Evolutionary conservation across 2,888 invertebrate species (phyloP), one percentile per base, ranked within the genome.

Genomic region (Onthophagus sagittarius): DNA sequence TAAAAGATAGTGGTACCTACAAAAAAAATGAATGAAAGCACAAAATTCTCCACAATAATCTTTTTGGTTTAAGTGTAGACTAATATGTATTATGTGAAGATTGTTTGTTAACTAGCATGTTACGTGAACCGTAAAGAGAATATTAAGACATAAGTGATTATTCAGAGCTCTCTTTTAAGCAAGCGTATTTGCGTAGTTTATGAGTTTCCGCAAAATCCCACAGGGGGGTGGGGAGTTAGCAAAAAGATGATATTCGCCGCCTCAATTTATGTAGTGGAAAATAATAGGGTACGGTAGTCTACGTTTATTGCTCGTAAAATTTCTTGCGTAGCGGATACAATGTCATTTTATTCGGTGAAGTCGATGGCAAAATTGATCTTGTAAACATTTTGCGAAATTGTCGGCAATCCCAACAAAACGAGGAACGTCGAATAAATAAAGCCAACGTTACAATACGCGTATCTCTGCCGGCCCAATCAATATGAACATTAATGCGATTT

Each of bases 241-340:
- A 67, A 53, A 53, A 67, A 67, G 67, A 67, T 67, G 67, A 67
- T 67, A 67, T 67, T 67, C 23, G 23, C 32, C 32, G 67, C 67
- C 32, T 32, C 67, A 67, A 67, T 67, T 67, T 67, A 67, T 67
- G 67, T 67, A 67, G 67, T 67, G 67, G 67, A 67, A 67, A 67
- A 67, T 67, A 67, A 67, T 67, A 23, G 67, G 31, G 67, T 32
- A 67, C 67, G 31, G 31, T 67, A 31, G 67, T 67, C 67, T 67
- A n/a, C 15, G 67, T 67, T 67, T 67, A 67, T 67, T 23, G 67
- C 31, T 67, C 67, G 67, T 67, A 67, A 67, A 67, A 67, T 67
- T 31, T 23, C 23, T n/a, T 32, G 32, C 64, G 23, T 23, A 64
- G 64, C n/a, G 15, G n/a, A 32, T 31, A 67, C 67, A 67, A 67